These are phyloP conservation scores for Caenorhabditis sp. DNA, from an alignment of 2,888 invertebrate species.

Conservation along the genomic window DNA sequence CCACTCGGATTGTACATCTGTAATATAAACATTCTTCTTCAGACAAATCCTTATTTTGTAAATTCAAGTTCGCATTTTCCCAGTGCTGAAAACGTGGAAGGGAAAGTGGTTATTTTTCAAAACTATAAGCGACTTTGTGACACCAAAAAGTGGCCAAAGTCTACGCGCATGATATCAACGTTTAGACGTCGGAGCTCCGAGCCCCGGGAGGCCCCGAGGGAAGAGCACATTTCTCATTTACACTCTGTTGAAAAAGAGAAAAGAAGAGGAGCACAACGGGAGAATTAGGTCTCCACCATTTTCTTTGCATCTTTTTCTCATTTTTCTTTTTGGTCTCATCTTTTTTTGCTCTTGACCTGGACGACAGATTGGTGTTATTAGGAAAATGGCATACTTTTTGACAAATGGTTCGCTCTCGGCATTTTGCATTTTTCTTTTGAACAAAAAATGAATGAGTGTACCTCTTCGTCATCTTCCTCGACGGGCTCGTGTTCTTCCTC, in stretches of 20 bases:
- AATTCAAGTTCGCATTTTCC: no score
- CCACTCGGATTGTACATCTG: slow-evolving; percentile 57
- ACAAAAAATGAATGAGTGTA: not conserved
- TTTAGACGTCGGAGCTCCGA: slow-evolving; percentile 28
- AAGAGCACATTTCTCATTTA: slow-evolving; percentile 58
- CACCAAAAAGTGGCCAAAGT: slow-evolving; percentile 4
- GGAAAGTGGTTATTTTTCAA: no score
- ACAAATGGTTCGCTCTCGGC: not conserved
- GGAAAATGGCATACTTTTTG: slow-evolving; percentile 18
- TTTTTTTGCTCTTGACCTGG: slow-evolving; percentile 38
- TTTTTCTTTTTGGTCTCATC: not conserved
- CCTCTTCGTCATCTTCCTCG: slow-evolving; percentile 51
- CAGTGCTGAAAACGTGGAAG: no score
- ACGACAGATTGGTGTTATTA: slow-evolving; percentile 36
- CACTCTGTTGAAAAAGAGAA: slow-evolving; percentile 58
- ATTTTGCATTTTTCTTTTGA: slow-evolving; percentile 9
- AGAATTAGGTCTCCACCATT: slow-evolving; percentile 19
- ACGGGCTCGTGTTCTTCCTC: slow-evolving; percentile 56
- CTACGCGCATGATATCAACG: slow-evolving; percentile 44
- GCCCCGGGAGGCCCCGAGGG: slow-evolving; percentile 27
- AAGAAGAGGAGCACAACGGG: slow-evolving; percentile 5
- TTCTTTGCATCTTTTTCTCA: slow-evolving; percentile 9
- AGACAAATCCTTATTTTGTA: no score
- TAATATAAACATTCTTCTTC: no score
- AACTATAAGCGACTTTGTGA: no score